A percentile compares a stretch with the other conserved stretches of the same genome.
Conservation (phyloP, 2,113 vertebrate species). For the Beaufortia kweichowensis region DNA sequence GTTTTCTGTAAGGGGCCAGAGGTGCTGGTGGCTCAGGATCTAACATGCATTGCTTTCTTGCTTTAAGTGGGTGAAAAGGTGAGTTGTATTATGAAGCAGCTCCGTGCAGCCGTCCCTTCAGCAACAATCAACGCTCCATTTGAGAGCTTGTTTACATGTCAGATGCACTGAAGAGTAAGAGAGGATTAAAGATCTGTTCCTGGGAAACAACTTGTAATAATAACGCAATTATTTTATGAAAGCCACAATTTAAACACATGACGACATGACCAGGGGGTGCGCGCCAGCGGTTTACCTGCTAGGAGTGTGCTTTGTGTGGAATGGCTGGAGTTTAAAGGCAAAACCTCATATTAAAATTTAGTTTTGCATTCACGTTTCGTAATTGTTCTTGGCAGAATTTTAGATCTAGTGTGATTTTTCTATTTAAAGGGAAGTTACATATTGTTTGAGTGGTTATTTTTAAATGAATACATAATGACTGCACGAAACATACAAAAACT, state of each 20-base stretch:
- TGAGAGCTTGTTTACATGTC: slow-evolving; percentile 43
- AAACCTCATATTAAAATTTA: not conserved
- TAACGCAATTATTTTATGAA: slow-evolving; percentile 47
- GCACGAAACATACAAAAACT: no score
- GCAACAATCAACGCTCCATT: slow-evolving; percentile 42
- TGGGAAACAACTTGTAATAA: slow-evolving; percentile 60
- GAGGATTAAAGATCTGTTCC: slow-evolving; percentile 54
- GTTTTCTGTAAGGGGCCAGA: slow-evolving; percentile 16
- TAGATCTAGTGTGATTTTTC: no score
- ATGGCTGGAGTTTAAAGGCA: not conserved
- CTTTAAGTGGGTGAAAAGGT: slow-evolving; percentile 39
- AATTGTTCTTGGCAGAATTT: not conserved
- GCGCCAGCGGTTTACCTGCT: slow-evolving; percentile 31
- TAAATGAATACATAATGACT: not conserved
- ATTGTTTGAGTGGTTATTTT: not conserved
- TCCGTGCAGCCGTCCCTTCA: slow-evolving; percentile 21
- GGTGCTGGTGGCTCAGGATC: slow-evolving; percentile 41
- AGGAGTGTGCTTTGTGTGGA: not conserved
- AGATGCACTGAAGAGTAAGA: slow-evolving; percentile 31
- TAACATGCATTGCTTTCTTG: slow-evolving; percentile 37
- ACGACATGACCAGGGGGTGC: slow-evolving; percentile 37
- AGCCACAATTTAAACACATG: slow-evolving; percentile 44
- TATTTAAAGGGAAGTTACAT: not conserved
- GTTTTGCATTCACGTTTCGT: slow-evolving; percentile 1
- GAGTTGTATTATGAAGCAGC: slow-evolving; percentile 3